Base-by-base conservation (phyloP, 2,113 vertebrate species). In the Caranx melampygus region DNA sequence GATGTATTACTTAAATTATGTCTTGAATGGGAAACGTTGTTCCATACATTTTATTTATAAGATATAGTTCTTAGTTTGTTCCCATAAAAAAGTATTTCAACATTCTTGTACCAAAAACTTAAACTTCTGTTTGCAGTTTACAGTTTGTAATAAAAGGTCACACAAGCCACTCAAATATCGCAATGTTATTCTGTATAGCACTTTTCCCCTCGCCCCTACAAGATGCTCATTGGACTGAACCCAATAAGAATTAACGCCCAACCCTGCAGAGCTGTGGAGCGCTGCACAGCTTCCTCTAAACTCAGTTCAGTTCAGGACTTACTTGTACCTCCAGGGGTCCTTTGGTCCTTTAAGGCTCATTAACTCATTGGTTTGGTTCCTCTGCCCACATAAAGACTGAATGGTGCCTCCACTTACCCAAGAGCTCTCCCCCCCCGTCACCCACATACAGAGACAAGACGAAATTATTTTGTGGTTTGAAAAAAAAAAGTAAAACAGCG, bases 261-360 rank as follows among this genome's bases (percentile, higher is more conserved):
- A 34, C 33, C 34, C 15, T 42, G 47, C 26, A n/a, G 13, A 51
- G 16, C 21, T 49, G 2, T 42, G 40, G 31, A 74, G 18, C 54
- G 8, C 35, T 31, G 21, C 3, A 3, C 18, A 45, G 51, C 64
- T 45, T 66, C 11, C 40, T 71, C 68, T 75, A 40, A 34, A 64
- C 68, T n/a, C 0, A 18, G 5, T 66, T 59, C 0, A 20, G 52
- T 47, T 68, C 11, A 60, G 45, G 52, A 26, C n/a, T 61, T 45
- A 26, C 42, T 60, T 33, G 3, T 34, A 63, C 26, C 63, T 75
- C 14, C 10, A 47, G n/a, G 6, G 3, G 33, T 55, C 42, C 33
- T 68, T 67, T 66, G 3, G 33, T 55, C 42, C 33, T 68, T 67
- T 66, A 58, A 59, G 37, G n/a, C 57, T 81, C 51, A 57, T 86